Conservation (phyloP, 2,888 invertebrate species). For the Cataglyphis altisquamis region DNA sequence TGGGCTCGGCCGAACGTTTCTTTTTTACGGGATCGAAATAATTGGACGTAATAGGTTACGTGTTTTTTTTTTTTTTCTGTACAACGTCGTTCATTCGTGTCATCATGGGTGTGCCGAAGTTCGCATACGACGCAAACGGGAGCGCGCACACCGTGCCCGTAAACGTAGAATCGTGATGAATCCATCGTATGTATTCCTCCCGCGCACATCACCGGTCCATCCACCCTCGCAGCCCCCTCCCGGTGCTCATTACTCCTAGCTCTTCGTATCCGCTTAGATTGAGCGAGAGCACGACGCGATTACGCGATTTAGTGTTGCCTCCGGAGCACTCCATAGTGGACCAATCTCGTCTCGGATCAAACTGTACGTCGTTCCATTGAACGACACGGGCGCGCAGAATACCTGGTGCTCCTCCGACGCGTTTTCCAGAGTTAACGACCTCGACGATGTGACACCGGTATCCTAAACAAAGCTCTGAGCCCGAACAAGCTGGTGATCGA, state of each 20-base stretch:
- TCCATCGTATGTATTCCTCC: conserved; percentile 61
- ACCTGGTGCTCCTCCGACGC: background rate
- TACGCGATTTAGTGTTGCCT: conserved; percentile 71
- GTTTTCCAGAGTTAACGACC: conserved; percentile 32
- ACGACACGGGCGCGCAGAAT: background rate
- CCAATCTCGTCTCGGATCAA: conserved; percentile 46
- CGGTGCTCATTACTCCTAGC: conserved; percentile 62
- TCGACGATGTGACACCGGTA: background rate
- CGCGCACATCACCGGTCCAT: conserved; percentile 59
- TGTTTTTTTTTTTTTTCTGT: background rate
- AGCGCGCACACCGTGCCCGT: conserved; percentile 41
- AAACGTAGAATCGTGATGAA: conserved; percentile 67
- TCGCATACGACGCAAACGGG: conserved; percentile 28
- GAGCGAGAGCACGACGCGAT: conserved; percentile 69
- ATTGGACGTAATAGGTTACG: conserved; percentile 14
- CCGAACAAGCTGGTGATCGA: background rate
- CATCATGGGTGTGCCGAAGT: conserved; percentile 58
- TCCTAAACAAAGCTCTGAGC: background rate
- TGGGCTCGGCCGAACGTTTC: background rate
- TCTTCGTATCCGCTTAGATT: conserved; percentile 73
- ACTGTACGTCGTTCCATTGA: background rate
- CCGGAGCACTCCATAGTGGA: conserved; percentile 59
- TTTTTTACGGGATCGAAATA: conserved; percentile 17
- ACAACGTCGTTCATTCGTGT: conserved; percentile 38
- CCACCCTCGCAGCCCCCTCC: conserved; percentile 63